Conservation (phyloP, 2,797 vertebrate species). For the Chanos chanos region DNA sequence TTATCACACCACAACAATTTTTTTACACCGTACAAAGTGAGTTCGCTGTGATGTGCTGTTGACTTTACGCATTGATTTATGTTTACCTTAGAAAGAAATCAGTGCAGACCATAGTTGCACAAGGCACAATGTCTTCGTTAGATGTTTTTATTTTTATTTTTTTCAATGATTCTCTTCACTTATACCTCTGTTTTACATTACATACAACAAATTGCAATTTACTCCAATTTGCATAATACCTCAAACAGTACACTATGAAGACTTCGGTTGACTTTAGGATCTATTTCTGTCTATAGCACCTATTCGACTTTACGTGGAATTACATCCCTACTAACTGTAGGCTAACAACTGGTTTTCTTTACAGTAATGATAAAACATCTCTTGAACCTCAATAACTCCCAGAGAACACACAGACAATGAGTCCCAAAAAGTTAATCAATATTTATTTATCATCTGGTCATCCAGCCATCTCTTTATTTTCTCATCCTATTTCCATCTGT, state of each 20-base stretch:
- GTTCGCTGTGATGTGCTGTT: conserved; percentile 9
- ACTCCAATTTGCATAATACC: background rate
- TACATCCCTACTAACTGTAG: conserved; percentile 21
- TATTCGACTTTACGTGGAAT: conserved; percentile 4
- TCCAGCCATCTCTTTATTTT: background rate
- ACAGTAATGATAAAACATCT: conserved; percentile 15
- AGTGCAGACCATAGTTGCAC: conserved; percentile 16
- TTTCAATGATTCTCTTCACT: conserved; percentile 12
- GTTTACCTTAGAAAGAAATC: conserved; percentile 18
- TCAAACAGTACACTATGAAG: too few species aligned
- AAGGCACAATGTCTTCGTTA: background rate
- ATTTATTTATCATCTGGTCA: background rate
- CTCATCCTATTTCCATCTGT: background rate
- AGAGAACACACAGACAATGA: conserved; percentile 4
- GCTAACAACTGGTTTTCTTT: conserved; percentile 14
- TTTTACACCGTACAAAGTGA: conserved; percentile 23
- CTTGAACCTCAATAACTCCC: conserved; percentile 21
- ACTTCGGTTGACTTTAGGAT: too few species aligned
- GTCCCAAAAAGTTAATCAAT: background rate
- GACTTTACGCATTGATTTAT: conserved; percentile 33
- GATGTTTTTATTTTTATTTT: background rate
- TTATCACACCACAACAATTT: conserved; percentile 26
- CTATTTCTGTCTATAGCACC: conserved; percentile 9
- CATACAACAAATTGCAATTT: background rate
- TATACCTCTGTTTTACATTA: conserved; percentile 1